Base-by-base conservation (phyloP, 2,888 invertebrate genomes). In the Lycaena phlaeas region DNA sequence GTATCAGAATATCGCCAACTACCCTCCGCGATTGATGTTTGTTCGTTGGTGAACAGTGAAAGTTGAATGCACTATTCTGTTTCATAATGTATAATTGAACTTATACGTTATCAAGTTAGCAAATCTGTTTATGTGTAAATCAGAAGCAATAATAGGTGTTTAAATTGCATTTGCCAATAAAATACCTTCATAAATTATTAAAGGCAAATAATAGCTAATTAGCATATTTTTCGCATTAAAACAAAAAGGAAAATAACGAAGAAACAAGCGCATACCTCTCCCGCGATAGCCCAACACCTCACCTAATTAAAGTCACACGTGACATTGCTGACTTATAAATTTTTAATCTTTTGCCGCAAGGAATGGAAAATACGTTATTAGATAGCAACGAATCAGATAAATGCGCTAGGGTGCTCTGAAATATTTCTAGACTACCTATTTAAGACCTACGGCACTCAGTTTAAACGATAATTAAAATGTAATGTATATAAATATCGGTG, bases 271-370 rank as follows among this genome's bases (percentile, higher is more conserved):
- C 66, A 68, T 61, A 61, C 65, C 57, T 51, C 53, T 51, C 58
- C 53, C 51, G 58, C 53, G 57, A 40, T 51, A 46, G 57, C 50
- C 57, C 53, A 53, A 59, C 68, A 50, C 56, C 62, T 64, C 74
- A 65, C 74, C 75, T 77, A 76, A 78, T 77, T 78, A 78, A 75
- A 73, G 68, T 56, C 59, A 55, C 68, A 73, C 74, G 74, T 75
- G 76, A 77, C 72, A 71, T 65, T 59, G 66, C 65, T 62, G 57
- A 68, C 63, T 71, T 74, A 77, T 76, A 78, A 69, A 73, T 75
- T 72, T 75, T 63, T 69, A 72, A 76, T 73, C 72, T 68, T 59
- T 65, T 64, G 59, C 57, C 59, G 59, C 56, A 59, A 52, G 56
- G 65, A 60, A 68, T 59, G 57, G 56, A 60, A 62, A 57, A 55